These are phyloP conservation scores for Raphicerus campestris DNA, from an alignment of 2,113 vertebrate genomes.

Conservation along the genomic window DNA sequence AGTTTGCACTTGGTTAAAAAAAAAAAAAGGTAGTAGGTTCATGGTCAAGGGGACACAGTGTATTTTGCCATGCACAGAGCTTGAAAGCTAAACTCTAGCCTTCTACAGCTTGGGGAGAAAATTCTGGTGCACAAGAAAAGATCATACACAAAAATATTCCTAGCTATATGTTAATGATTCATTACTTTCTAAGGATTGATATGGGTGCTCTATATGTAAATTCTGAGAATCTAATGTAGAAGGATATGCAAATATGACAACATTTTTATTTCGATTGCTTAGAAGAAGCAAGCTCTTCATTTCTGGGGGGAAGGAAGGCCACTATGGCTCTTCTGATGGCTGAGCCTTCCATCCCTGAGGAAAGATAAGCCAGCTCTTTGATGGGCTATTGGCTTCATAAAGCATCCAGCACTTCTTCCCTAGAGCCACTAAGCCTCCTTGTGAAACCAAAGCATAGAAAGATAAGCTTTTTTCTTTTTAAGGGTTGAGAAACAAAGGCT, in stretches of 20 bases:
- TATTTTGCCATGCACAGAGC: not conserved
- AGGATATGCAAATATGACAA: not conserved
- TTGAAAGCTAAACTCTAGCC: not conserved
- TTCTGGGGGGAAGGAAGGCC: not conserved
- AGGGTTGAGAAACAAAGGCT: not conserved
- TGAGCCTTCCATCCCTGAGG: not conserved
- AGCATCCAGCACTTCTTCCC: not conserved
- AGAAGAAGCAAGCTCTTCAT: not conserved
- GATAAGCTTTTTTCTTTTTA: not conserved
- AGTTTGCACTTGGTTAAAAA: not conserved
- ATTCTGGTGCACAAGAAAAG: not conserved
- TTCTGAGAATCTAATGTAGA: not conserved
- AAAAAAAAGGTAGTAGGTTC: not conserved
- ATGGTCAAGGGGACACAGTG: not conserved
- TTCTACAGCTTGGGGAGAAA: not conserved
- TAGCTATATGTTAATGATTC: not conserved
- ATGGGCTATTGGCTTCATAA: not conserved
- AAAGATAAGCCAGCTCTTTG: conserved; percentile 16
- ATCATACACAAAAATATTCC: not conserved
- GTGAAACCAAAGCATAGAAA: not conserved
- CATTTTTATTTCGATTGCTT: not conserved
- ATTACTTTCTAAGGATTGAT: conserved; percentile 23
- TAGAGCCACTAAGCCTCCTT: not conserved
- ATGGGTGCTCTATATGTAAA: conserved; percentile 31
- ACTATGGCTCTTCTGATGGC: not conserved